Percentiles rank a stretch among this genome's conserved stretches.
Conservation (phyloP, 2,113 vertebrate species). For the Leucosticte australis region DNA sequence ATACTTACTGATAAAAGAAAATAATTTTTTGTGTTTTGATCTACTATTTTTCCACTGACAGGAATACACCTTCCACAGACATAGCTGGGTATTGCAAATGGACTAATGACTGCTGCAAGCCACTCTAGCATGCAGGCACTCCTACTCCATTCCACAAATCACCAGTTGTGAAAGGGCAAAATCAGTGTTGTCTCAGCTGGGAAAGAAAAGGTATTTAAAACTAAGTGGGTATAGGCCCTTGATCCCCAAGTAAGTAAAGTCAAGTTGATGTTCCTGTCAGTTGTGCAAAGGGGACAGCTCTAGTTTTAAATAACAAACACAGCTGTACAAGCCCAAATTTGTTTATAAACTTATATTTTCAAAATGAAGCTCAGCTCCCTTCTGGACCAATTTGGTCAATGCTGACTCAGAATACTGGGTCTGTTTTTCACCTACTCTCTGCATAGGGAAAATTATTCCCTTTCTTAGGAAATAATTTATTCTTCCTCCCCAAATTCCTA, state of each 20-base stretch:
- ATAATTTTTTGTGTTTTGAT: background rate
- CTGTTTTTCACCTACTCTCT: background rate
- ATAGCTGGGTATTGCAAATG: background rate
- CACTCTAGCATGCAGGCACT: background rate
- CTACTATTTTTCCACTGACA: background rate
- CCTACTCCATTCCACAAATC: background rate
- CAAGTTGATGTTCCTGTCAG: background rate
- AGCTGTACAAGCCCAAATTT: background rate
- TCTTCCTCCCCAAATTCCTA: background rate
- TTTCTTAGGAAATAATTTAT: constrained; percentile 3
- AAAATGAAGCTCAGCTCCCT: background rate
- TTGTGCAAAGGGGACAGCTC: background rate
- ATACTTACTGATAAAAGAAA: background rate
- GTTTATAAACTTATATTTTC: background rate
- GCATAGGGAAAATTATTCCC: background rate
- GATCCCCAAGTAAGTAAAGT: background rate
- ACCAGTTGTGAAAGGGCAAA: background rate
- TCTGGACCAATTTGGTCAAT: background rate
- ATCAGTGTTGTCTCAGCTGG: background rate
- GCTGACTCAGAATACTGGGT: background rate
- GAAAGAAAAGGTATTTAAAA: background rate
- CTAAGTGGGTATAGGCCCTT: background rate
- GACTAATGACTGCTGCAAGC: background rate
- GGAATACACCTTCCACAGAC: background rate
- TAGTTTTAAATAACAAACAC: background rate